phyloP scores from a whole-genome alignment of 2,888 invertebrate species.

The Apotomis capreana region DNA sequence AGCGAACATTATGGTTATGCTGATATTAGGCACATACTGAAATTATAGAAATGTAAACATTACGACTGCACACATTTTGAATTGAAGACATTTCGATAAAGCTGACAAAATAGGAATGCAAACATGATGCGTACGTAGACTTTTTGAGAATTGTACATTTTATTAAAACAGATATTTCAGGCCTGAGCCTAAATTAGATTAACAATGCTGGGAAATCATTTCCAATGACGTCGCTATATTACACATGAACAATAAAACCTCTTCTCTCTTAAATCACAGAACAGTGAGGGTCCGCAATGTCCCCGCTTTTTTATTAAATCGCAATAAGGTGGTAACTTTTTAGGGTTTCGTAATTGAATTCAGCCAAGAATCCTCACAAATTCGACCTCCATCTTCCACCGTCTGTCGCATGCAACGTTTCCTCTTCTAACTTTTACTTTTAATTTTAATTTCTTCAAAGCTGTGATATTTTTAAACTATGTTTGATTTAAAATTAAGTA shows the following conservation, averaged over 20 bases:
- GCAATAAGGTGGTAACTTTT: background rate
- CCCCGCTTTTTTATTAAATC: background rate
- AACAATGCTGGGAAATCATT: background rate
- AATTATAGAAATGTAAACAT: constrained; percentile 2
- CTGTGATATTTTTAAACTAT: too few species aligned
- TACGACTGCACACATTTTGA: constrained; percentile 8
- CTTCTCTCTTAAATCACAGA: background rate
- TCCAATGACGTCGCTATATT: background rate
- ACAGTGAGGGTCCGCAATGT: background rate
- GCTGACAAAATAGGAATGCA: constrained; percentile 8
- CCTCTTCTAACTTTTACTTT: background rate
- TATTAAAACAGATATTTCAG: constrained; percentile 8
- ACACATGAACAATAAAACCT: background rate
- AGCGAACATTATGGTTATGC: too few species aligned
- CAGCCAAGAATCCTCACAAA: background rate
- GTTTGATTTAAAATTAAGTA: too few species aligned
- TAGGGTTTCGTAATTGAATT: background rate
- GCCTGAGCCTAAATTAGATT: background rate
- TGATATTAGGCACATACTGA: background rate
- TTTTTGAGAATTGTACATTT: constrained; percentile 6
- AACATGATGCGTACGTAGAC: background rate
- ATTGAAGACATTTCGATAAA: constrained; percentile 6
- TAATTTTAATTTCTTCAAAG: too few species aligned
- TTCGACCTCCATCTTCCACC: background rate
- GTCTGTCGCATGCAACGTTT: background rate